Evolutionary conservation across 2,113 vertebrate genomes (phyloP).

Genomic region (Arvicanthis niloticus): DNA sequence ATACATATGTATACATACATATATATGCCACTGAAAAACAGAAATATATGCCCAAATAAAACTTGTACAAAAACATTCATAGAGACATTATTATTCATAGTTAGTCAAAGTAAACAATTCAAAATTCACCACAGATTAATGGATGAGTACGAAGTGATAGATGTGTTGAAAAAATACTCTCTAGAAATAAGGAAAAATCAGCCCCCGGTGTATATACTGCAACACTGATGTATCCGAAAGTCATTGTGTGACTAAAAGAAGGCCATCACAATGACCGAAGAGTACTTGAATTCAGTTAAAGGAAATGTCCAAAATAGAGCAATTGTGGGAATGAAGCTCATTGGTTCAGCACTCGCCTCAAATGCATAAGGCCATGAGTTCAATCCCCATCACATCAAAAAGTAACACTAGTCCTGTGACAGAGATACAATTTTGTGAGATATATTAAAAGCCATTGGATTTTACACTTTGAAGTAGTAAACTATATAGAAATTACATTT

Average conservation of each 20-base stretch:
- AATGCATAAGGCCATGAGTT: neutral
- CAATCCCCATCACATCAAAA: neutral
- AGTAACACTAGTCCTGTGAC: neutral
- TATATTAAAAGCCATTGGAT: neutral
- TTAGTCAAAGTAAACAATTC: constrained; percentile 20
- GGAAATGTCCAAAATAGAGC: neutral
- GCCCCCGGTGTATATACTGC: neutral
- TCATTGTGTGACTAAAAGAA: neutral
- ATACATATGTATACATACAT: neutral
- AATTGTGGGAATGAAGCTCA: neutral
- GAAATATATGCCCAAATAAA: neutral
- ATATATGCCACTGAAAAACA: neutral
- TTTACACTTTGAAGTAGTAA: neutral
- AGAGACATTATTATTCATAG: neutral
- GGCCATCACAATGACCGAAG: neutral
- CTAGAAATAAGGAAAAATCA: neutral
- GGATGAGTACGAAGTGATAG: neutral
- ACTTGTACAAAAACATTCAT: neutral
- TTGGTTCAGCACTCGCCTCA: neutral
- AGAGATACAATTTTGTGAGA: neutral
- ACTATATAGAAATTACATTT: neutral
- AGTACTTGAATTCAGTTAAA: neutral
- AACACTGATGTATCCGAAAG: neutral
- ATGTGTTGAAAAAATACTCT: neutral
- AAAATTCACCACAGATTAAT: neutral